Base-by-base conservation (phyloP, 2,888 invertebrate genomes). In the Megalurothrips usitatus region DNA sequence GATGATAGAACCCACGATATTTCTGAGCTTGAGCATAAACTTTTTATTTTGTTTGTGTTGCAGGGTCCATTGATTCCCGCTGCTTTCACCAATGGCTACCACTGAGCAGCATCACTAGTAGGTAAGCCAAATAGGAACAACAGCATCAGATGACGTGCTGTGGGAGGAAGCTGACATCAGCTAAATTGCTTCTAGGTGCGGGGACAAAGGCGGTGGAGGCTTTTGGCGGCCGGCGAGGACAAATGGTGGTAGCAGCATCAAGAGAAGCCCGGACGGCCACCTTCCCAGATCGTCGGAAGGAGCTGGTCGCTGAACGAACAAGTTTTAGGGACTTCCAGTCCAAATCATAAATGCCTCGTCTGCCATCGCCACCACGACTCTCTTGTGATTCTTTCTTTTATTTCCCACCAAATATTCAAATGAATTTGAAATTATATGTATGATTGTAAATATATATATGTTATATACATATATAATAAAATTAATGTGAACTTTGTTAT, bases 11-110 rank as follows among this genome's bases (percentile, higher is more conserved):
- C 2, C 34, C 34, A 43, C 3, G 6, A 43, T 43, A 2, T 43
- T 43, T 6, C 34, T 2, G 2, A 6, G 2, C 34, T 4, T 43
- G 34, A 2, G 2, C 34, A 4, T 43, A 43, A 17, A 58, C 58
- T 11, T 86, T 87, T 88, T 88, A 87, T 88, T 88, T 88, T 88
- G 87, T 86, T 86, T 84, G 88, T 88, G 88, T 93, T 93, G 84
- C 93, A 97, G 96, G 96, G 96, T 88, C 95, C 96, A 88, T 92
- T 97, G 92, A 97, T 97, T 92, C 97, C 97, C 90, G 96, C 97
- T 91, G 96, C 96, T 90, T 97, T 97, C 91, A 97, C 97, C 92
- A 97, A 97, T 92, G 97, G 97, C 91, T 97, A 96, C 92, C 96
- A 97, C 93, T 95, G 94, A 94, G 87, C 87, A 86, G 87, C 68